phyloP scores from a whole-genome alignment of 2,113 vertebrate genomes.

The Pleuronectes platessa region DNA sequence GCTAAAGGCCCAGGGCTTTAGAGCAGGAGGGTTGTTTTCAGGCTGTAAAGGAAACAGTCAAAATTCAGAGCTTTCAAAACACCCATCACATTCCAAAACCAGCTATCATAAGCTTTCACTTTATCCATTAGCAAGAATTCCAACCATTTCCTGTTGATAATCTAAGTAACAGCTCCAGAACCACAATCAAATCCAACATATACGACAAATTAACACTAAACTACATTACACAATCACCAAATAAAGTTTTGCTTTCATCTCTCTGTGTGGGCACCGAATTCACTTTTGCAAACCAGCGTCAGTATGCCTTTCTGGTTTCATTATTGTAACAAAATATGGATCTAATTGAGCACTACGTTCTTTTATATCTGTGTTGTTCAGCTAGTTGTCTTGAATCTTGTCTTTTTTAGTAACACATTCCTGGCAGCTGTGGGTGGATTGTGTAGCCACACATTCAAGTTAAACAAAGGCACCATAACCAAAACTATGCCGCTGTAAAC shows the following conservation, averaged over 20 bases:
- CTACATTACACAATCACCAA: too few relatives aligned
- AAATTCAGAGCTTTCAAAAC: neutral
- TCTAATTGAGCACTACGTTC: too few relatives aligned
- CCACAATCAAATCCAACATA: too few relatives aligned
- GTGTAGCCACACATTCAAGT: neutral
- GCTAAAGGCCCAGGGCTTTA: conserved; percentile 90
- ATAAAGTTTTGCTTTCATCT: too few relatives aligned
- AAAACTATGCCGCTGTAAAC: neutral
- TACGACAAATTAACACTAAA: too few relatives aligned
- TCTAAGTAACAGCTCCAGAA: neutral
- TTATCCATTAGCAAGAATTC: neutral
- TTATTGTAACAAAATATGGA: neutral
- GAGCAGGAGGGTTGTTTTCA: conserved; percentile 66
- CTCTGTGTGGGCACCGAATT: too few relatives aligned
- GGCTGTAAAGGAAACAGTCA: conserved; percentile 63
- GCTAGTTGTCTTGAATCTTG: neutral
- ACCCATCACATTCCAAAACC: neutral
- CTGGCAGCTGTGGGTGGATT: neutral
- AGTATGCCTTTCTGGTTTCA: too few relatives aligned
- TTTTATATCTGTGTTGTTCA: neutral
- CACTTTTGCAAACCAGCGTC: too few relatives aligned
- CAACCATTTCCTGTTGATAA: neutral
- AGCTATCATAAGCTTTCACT: neutral
- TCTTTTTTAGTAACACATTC: conserved; percentile 1
- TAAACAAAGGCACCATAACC: neutral